Conservation (phyloP, 2,113 vertebrate species). For the Oryzias javanicus region DNA sequence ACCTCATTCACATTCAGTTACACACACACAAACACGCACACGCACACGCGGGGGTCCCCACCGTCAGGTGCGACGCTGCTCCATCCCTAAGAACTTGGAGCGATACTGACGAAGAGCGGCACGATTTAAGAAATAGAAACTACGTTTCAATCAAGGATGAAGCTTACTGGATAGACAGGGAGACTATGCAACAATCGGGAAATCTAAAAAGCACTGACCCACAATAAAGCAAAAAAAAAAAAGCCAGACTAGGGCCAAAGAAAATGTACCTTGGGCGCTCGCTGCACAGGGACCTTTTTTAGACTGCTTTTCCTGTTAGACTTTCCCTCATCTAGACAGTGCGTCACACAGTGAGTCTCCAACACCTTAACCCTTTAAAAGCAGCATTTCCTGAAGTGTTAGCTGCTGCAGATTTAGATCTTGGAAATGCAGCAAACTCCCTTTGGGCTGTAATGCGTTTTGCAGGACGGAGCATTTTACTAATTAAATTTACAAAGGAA, state of each 20-base stretch:
- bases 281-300: slow-evolving; percentile 76
- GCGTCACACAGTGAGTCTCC: slow-evolving; percentile 75
- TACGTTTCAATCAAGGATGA: slow-evolving; percentile 41
- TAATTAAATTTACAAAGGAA: slow-evolving; percentile 61
- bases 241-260: slow-evolving; percentile 73
- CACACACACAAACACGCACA: slow-evolving; percentile 29
- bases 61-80: slow-evolving; percentile 62
- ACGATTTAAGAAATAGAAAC: too few relatives aligned
- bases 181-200: slow-evolving; percentile 64
- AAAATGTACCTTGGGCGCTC: slow-evolving; percentile 74
- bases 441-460: slow-evolving; percentile 68
- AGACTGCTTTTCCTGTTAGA: slow-evolving; percentile 79
- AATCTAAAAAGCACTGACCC: slow-evolving; percentile 71
- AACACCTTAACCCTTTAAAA: slow-evolving; percentile 70
- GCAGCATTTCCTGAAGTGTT: slow-evolving; percentile 45
- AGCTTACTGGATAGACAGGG: slow-evolving; percentile 64
- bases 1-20: slow-evolving; percentile 57
- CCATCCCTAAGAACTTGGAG: slow-evolving; percentile 32
- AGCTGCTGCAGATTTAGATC: slow-evolving; percentile 56
- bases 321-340: slow-evolving; percentile 77
- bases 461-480: slow-evolving; percentile 62
- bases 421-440: slow-evolving; percentile 42
- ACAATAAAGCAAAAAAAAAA: slow-evolving; percentile 72
- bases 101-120: too few relatives aligned
- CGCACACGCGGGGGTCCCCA: slow-evolving; percentile 35